Evolutionary conservation across 2,888 invertebrate species (phyloP), one percentile per base, ranked within the genome.

Genomic region (Exocentrus adspersus): DNA sequence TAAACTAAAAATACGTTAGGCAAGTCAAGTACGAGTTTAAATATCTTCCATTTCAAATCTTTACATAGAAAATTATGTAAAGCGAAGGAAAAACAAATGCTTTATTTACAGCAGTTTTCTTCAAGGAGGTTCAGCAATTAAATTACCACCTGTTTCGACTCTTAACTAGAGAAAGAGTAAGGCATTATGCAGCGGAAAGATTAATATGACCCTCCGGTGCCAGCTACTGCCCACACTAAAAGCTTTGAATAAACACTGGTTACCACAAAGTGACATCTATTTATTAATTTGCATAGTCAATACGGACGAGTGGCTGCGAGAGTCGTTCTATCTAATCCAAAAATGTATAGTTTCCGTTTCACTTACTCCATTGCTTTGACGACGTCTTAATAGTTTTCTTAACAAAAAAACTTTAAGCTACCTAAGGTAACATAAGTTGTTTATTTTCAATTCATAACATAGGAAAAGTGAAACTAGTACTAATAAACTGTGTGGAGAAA

Each of bases 121-220:
- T 3, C 24, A 24, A 3, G 7, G 24, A 24, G 24, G 7, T 5
- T 24, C 7, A 24, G 0, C 37, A 2, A 37, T 37, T 1, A n/a
- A 37, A 37, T 37, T 12, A 10, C 12, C 12, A 12, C 1, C 12
- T 30, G 2, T n/a, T 37, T 37, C 14, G 14, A n/a, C 20, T 43
- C 19, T 2, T 4, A 43, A 6, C 43, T 17, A 9, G 4, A 10
- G 19, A 46, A 57, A 57, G 30, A 30, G 46, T 57, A 46, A 57
- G 54, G 14, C 17, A 28, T 17, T 54, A 24, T 65, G 60, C 60
- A 24, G 57, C 51, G 64, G 60, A 62, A 65, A 67, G 72, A 72
- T 72, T 67, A 69, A 72, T 72, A 67, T 53, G 68, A 64, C 66
- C 67, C 67, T 66, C 43, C 57, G 69, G 70, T 69, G 60, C 48